phyloP scores from a whole-genome alignment of 1,140 invertebrate species.

The Cydia amplana region DNA sequence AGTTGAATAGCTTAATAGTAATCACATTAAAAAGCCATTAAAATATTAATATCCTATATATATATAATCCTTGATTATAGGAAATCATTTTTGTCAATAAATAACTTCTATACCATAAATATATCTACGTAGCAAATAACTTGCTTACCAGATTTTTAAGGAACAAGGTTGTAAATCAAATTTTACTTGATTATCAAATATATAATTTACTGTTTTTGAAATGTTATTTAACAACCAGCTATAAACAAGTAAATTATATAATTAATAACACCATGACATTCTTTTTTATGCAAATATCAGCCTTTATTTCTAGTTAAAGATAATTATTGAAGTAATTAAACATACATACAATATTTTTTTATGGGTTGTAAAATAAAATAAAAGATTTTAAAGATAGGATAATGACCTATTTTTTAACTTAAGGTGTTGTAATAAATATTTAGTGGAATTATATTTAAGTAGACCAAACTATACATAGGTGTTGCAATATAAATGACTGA shows the following conservation, averaged over 20 bases:
- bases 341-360: background rate
- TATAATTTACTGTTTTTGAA: background rate
- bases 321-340: background rate
- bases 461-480: background rate
- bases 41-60: no score
- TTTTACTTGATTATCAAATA: background rate
- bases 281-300: background rate
- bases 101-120: background rate
- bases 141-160: background rate
- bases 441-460: background rate
- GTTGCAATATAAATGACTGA: constrained; percentile 22
- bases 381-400: background rate
- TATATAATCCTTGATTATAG: no score
- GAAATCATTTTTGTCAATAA: no score
- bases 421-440: background rate
- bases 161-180: background rate
- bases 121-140: background rate
- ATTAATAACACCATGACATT: background rate
- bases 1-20: no score
- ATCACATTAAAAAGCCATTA: no score
- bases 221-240: background rate
- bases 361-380: background rate
- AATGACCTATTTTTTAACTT: background rate
- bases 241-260: background rate
- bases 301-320: background rate